Base-by-base conservation (phyloP, 2,888 invertebrate genomes). In the Brachycybe producta region DNA sequence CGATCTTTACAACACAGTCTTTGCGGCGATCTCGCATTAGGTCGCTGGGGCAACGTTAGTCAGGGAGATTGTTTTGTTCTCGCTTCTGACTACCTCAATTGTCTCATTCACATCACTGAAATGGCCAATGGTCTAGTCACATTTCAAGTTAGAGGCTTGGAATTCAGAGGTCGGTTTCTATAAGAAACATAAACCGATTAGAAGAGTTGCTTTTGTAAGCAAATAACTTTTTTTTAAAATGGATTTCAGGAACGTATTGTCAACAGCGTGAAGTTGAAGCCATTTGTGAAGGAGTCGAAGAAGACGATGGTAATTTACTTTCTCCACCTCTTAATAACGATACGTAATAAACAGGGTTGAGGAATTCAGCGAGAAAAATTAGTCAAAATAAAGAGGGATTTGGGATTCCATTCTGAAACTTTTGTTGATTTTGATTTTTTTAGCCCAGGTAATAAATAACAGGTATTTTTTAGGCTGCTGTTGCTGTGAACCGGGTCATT, bases 241-340 rank as follows among this genome's bases (percentile, higher is more conserved):
- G 21, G 5, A 24, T 35, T 58, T n/a, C 54, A 69, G 73, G 98
- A 23, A 98, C 98, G 0, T 99, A 99, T 67, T 98, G 98, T 65
- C 98, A 99, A 67, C 98, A 98, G 68, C 72, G 97, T 51, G 94
- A 94, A 70, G 95, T 97, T 1, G 98, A 98, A 68, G 98, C 97
- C 13, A 97, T 98, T 54, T 87, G 88, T 0, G 97, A 98, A 68
- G 94, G 92, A 8, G 90, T 94, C 0, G 91, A 91, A 63, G 92
- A 94, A 61, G 91, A 92, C 64, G 85, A 84, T 61, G 92, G 91
- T 79, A 61, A 65, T 68, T 56, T 23, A 15, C n/a, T n/a, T n/a
- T n/a, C n/a, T n/a, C n/a, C n/a, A n/a, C n/a, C n/a, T n/a, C n/a
- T n/a, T n/a, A n/a, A n/a, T n/a, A n/a, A n/a, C n/a, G n/a, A n/a